Evolutionary conservation across 1,140 invertebrate species (phyloP), one percentile per base, ranked within the genome.

Genomic region (Brachionus rotundiformis): DNA sequence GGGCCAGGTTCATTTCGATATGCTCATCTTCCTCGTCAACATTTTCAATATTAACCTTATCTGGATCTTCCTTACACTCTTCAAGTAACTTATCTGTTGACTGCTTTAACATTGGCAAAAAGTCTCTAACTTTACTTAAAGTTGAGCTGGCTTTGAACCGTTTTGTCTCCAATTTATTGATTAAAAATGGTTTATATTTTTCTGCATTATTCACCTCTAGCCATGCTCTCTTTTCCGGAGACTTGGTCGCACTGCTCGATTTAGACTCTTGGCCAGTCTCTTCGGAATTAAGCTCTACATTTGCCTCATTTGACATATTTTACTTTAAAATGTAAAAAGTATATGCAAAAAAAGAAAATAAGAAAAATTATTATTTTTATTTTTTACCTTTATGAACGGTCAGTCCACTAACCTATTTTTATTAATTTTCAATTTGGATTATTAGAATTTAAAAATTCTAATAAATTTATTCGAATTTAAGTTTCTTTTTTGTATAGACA

Each of bases 21-120:
- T 79, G 76, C 16, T 79, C 76, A 59, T 79, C 44, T 16, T 79
- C 76, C 2, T 79, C 76, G 36, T 79, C 47, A 23, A 79, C 76
- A 41, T 79, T 79, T 59, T 79, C 76, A 39, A 79, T 79, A 41
- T 79, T 79, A 31, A 79, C 47, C 54, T 79, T n/a, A 59, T 79
- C 76, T 13, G 76, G 76, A 59, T 79, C 59, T 59, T 79, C 59
- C 29, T 79, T 63, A 33, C 16, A 59, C 16, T 79, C 76, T 59
- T 63, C 59, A 49, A 79, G 29, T 59, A 79, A 63, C 29, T 79
- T 54, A 23, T 54, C 59, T 31, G 76, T 79, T 39, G 76, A 54
- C 36, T 79, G 47, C 33, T 79, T 79, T 2, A 79, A 11, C 23
- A 54, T 39, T 36, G 76, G 76, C 36, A 79, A 41, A 27, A 79